phyloP scores from a whole-genome alignment of 2,888 invertebrate species.

The Pyralis farinalis region DNA sequence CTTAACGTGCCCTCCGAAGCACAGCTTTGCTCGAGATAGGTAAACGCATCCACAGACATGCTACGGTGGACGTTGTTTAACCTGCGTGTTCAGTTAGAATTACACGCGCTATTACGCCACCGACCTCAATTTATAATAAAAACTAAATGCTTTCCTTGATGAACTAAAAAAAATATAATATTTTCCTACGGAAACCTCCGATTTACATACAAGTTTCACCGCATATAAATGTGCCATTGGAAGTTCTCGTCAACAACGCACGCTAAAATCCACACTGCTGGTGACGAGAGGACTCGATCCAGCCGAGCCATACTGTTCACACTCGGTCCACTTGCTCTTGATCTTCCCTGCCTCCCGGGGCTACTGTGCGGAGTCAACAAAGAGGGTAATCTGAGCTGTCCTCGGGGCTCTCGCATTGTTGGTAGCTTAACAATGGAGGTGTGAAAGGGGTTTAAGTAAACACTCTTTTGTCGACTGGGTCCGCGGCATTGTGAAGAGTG shows the following conservation, averaged over 20 bases:
- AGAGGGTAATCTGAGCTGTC: conserved; percentile 26
- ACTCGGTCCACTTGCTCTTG: conserved; percentile 30
- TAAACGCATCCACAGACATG: too few species aligned
- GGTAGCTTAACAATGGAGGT: conserved; percentile 66
- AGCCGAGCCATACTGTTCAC: conserved; percentile 54
- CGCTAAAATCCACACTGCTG: conserved; percentile 59
- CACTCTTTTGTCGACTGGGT: conserved; percentile 70
- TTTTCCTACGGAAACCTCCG: too few species aligned
- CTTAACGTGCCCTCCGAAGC: too few species aligned
- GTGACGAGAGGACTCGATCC: conserved; percentile 52
- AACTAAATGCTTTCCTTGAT: too few species aligned
- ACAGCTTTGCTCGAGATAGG: too few species aligned
- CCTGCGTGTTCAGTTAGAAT: too few species aligned
- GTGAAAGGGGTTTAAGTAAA: conserved; percentile 79
- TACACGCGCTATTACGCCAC: too few species aligned
- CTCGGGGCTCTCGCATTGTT: conserved; percentile 34
- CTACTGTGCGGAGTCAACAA: conserved; percentile 15
- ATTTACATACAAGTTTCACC: too few species aligned
- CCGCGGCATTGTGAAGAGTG: conserved; percentile 56
- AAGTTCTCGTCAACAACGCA: conserved; percentile 36
- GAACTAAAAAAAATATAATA: too few species aligned
- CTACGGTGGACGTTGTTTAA: too few species aligned
- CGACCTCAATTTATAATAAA: too few species aligned
- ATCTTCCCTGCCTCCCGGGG: conserved; percentile 25
- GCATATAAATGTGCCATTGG: neutral